Evolutionary conservation across 2,888 invertebrate species (phyloP).

Genomic region (Dioctria rufipes): DNA sequence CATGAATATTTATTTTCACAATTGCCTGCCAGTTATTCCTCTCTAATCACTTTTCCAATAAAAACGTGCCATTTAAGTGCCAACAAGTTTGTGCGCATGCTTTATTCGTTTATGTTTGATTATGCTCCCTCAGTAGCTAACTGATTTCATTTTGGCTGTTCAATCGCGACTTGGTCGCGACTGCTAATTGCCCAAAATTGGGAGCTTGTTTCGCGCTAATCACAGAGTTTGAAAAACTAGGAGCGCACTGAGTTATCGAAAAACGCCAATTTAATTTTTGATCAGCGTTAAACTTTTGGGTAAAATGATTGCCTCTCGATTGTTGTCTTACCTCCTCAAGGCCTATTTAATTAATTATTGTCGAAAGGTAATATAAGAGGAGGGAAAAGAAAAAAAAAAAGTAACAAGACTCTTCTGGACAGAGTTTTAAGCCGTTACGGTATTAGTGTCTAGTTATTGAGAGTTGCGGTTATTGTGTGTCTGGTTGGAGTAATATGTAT

Average conservation of each 20-base stretch:
- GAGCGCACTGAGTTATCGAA: background rate
- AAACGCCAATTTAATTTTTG: slow-evolving; percentile 36
- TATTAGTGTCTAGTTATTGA: background rate
- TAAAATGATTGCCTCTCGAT: slow-evolving; percentile 36
- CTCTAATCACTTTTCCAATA: slow-evolving; percentile 28
- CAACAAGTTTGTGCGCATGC: slow-evolving; percentile 2
- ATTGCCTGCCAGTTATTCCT: background rate
- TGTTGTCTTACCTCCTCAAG: slow-evolving; percentile 29
- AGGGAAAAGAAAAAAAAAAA: too few species aligned
- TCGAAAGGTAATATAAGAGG: too few species aligned
- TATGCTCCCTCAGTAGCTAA: background rate
- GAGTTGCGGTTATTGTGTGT: slow-evolving; percentile 2
- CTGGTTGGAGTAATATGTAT: slow-evolving; percentile 42
- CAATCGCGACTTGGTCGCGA: background rate
- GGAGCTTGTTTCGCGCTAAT: slow-evolving; percentile 15
- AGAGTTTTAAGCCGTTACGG: too few species aligned
- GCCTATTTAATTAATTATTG: slow-evolving; percentile 43
- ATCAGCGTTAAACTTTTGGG: slow-evolving; percentile 30
- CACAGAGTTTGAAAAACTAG: background rate
- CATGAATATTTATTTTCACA: slow-evolving; percentile 44
- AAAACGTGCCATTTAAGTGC: slow-evolving; percentile 14
- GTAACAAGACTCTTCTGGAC: too few species aligned
- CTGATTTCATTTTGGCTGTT: background rate
- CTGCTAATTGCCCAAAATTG: slow-evolving; percentile 42
- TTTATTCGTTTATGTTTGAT: background rate